These are phyloP conservation scores for Cheilosia urbana DNA, from an alignment of 2,888 invertebrate genomes.

Conservation along the genomic window DNA sequence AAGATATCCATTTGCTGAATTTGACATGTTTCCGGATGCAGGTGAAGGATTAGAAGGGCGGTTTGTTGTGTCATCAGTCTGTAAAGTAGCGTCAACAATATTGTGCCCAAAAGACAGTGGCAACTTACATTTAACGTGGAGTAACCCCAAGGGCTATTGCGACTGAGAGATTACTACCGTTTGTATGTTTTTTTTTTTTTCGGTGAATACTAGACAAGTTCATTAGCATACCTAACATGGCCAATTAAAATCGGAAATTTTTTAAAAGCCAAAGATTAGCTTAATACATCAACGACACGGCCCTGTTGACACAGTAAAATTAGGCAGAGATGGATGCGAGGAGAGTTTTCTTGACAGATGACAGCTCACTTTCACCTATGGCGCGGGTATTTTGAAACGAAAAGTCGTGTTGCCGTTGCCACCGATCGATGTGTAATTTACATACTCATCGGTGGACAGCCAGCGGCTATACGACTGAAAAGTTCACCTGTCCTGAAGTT, in stretches of 20 bases:
- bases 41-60: neutral
- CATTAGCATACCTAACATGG: conserved; percentile 13
- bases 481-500: neutral
- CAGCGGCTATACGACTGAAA: neutral
- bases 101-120: conserved; percentile 3
- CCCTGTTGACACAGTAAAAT: conserved; percentile 22
- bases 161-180: conserved; percentile 11
- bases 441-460: neutral
- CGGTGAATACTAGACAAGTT: neutral
- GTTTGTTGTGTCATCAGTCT: neutral
- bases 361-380: conserved; percentile 11
- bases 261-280: conserved; percentile 1
- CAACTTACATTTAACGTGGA: neutral
- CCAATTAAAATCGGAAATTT: conserved; percentile 2
- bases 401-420: conserved; percentile 11
- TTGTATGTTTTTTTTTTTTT: neutral
- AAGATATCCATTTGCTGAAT: conserved; percentile 16
- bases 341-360: conserved; percentile 6
- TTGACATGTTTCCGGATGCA: conserved; percentile 14
- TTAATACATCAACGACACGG: conserved; percentile 22
- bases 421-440: conserved; percentile 5
- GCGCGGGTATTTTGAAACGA: neutral
- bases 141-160: neutral
- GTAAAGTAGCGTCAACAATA: too few species aligned
- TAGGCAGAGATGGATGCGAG: conserved; percentile 14